A percentile compares a stretch with the other conserved stretches of the same genome.
Evolutionary conservation across 2,888 invertebrate genomes (phyloP).

Genomic region (Drepanosiphum platanoidis): DNA sequence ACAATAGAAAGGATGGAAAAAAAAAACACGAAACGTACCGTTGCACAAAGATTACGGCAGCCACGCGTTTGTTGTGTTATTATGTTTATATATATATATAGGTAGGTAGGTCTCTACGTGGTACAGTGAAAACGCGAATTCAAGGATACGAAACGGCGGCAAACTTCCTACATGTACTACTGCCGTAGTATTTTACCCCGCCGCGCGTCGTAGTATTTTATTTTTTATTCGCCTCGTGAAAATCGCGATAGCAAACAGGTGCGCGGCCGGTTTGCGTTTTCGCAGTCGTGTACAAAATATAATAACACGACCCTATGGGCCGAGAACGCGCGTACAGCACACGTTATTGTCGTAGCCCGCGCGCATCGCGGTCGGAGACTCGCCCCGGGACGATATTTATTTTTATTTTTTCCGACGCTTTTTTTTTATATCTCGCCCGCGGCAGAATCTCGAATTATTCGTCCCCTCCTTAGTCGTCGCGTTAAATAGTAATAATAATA

Average conservation of each 20-base stretch:
- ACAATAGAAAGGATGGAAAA: no score
- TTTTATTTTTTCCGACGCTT: no score
- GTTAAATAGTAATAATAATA: no score
- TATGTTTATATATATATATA: not conserved
- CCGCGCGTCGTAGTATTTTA: not conserved
- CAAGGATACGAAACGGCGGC: not conserved
- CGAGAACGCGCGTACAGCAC: not conserved
- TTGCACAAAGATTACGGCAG: no score
- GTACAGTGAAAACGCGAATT: no score
- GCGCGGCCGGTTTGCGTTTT: not conserved
- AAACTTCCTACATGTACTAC: not conserved
- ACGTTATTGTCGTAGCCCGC: not conserved
- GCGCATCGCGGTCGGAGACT: not conserved
- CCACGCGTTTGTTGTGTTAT: no score
- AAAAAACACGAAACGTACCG: no score
- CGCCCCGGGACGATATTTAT: not conserved
- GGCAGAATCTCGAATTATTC: no score
- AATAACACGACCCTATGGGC: no score
- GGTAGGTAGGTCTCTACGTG: not conserved
- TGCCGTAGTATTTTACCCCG: no score
- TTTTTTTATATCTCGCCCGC: not conserved
- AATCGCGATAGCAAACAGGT: slow-evolving; percentile 27
- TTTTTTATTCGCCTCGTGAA: slow-evolving; percentile 1
- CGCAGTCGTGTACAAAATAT: no score
- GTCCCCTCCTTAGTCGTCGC: no score